Evolutionary conservation across 2,888 invertebrate genomes (phyloP).

Genomic region (Quadroppia sp.): DNA sequence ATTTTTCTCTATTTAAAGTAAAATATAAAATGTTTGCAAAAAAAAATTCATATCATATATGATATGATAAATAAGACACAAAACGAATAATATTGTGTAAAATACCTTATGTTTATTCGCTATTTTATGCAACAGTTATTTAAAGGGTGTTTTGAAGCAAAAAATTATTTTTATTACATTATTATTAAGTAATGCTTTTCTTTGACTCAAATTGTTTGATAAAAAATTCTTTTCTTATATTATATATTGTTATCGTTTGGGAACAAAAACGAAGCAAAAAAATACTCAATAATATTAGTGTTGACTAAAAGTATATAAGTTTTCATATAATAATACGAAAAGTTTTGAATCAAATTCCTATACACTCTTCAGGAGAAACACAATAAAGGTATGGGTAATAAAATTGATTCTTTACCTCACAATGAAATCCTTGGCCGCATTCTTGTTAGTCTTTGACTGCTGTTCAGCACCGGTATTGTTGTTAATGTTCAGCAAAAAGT

Average conservation of each 20-base stretch:
- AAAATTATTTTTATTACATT: conserved; percentile 18
- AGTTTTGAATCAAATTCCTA: neutral
- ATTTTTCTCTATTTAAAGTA: neutral
- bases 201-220: conserved; percentile 17
- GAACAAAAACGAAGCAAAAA: neutral
- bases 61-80: neutral
- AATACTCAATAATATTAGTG: neutral
- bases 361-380: conserved; percentile 7
- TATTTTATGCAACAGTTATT: neutral
- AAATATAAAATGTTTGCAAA: neutral
- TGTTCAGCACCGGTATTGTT: neutral
- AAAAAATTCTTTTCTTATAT: neutral
- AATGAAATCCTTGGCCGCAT: conserved; percentile 20
- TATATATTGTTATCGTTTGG: neutral
- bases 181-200: neutral
- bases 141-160: neutral
- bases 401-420: conserved; percentile 18
- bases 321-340: conserved; percentile 1
- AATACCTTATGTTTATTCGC: neutral
- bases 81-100: neutral
- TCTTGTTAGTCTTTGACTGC: neutral
- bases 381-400: neutral
- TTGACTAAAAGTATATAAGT: neutral
- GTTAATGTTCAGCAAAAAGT: conserved; percentile 3
- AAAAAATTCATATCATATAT: neutral